Base-by-base conservation (phyloP, 2,113 vertebrate species). In the human (Homo sapiens) region DNA sequence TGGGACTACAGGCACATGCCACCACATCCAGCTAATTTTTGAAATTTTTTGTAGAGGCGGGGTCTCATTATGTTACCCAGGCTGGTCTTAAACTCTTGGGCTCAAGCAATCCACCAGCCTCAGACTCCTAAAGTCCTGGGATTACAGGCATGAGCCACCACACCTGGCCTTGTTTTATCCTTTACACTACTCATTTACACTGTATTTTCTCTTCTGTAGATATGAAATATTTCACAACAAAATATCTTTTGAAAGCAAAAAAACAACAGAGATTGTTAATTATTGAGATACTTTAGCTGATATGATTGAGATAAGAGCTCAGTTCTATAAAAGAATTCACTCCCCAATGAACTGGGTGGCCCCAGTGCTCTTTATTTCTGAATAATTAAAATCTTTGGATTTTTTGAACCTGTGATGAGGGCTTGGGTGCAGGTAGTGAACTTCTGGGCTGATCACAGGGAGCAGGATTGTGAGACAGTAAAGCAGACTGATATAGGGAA, bases 161-260 rank as follows among this genome's bases (percentile, higher is more conserved):
- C 61, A 32, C 5, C 12, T 64, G 61, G 27, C 61, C 27, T 64
- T 32, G 3, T 68, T 68, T 68, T 70, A 40, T 73, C n/a, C 32
- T 92, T 79, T 80, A 70, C 73, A 64, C 25, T 11, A 64, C 10
- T 12, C 18, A 50, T 91, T 86, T 72, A 32, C 55, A 68, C 13
- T 50, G 38, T 25, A 59, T 43, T 48, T 14, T 35, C 17, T 68
- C 22, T 57, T 83, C 70, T 30, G 9, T 57, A 30, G 40, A 59
- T 55, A 83, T 23, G 32, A 89, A 82, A 8, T 52, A 38, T 68
- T 81, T 82, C 78, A 48, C 57, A 52, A 30, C 10, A 48, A 40
- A 82, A 84, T 57, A 87, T 64, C 50, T 91, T 70, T 85, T 64
- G n/a, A 76, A 96, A 88, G 55, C 12, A 93, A 79, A 81, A 81